These are phyloP conservation scores for Caenorhabditis macrosperma DNA, from an alignment of 2,888 invertebrate species.

Conservation along the genomic window DNA sequence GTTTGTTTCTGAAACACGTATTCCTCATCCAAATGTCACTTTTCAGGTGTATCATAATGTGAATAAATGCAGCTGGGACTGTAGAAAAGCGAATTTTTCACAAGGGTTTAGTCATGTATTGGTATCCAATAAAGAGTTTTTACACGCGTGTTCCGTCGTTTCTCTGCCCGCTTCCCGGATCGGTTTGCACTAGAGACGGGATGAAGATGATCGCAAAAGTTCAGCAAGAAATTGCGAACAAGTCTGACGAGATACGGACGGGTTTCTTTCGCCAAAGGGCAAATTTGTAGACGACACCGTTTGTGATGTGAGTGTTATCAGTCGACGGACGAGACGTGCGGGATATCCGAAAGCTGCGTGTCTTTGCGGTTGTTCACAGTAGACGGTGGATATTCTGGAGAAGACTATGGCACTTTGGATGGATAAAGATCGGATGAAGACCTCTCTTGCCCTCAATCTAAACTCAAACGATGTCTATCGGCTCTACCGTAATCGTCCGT, in stretches of 20 bases:
- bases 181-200: not conserved
- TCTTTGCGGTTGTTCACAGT: not conserved
- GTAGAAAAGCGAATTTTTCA: not conserved
- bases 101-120: too few species aligned
- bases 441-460: too few species aligned
- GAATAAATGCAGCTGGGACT: not conserved
- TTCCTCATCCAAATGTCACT: not conserved
- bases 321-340: not conserved
- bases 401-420: too few species aligned
- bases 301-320: conserved; percentile 15
- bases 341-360: not conserved
- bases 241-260: not conserved
- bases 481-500: not conserved
- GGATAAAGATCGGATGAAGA: too few species aligned
- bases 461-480: too few species aligned
- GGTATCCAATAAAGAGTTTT: too few species aligned
- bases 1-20: not conserved
- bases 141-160: not conserved
- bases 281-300: conserved; percentile 4
- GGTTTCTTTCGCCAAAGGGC: conserved; percentile 14
- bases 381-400: too few species aligned
- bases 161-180: not conserved
- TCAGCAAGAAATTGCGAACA: not conserved
- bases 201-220: not conserved
- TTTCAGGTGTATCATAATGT: conserved; percentile 1